These are phyloP conservation scores for Aphaenogaster rudis DNA, from an alignment of 1,140 invertebrate genomes.

Conservation along the genomic window DNA sequence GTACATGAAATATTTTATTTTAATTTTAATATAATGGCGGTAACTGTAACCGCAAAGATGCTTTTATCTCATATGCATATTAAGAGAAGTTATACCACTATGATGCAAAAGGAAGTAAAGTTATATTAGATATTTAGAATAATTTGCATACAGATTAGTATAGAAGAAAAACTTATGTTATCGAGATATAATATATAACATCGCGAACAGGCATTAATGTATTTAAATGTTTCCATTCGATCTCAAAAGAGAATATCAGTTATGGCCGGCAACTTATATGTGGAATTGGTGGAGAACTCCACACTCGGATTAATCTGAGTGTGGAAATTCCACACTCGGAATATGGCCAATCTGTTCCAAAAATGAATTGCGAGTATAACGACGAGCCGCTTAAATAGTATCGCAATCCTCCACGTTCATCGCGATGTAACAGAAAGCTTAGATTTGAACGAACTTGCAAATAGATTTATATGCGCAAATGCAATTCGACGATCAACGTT, in stretches of 20 bases:
- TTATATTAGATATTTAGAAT: background rate
- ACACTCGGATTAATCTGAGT: too few species aligned
- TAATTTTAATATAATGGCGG: background rate
- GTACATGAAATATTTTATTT: background rate
- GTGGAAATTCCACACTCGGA: too few species aligned
- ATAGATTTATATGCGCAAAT: too few species aligned
- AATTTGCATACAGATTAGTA: constrained; percentile 6
- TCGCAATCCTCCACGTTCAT: too few species aligned
- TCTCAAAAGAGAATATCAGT: background rate
- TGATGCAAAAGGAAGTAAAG: background rate
- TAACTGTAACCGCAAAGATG: background rate
- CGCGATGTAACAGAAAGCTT: too few species aligned
- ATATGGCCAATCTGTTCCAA: too few species aligned
- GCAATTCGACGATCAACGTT: too few species aligned
- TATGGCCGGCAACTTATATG: too few species aligned
- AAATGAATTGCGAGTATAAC: too few species aligned
- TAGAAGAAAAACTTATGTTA: background rate
- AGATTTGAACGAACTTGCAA: too few species aligned
- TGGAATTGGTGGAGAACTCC: too few species aligned
- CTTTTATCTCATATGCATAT: background rate
- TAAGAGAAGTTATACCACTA: constrained; percentile 5
- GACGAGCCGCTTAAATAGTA: too few species aligned
- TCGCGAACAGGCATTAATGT: background rate
- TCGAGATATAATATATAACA: background rate
- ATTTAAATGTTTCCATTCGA: background rate